Conservation (phyloP, 2,888 invertebrate species). For the Dugesia japonica region DNA sequence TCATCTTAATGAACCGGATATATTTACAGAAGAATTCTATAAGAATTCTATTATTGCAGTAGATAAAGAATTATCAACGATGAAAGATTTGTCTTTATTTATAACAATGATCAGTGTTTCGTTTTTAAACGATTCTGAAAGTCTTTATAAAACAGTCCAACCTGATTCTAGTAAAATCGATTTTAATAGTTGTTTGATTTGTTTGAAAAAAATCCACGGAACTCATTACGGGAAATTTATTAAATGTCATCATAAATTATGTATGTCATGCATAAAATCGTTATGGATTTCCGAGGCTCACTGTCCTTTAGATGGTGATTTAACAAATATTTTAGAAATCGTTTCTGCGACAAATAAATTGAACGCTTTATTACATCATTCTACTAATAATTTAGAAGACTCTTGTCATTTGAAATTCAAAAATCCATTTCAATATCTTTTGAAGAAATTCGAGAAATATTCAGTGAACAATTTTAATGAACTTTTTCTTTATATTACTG, state of each 20-base stretch:
- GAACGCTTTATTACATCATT: too few species aligned
- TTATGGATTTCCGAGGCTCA: too few species aligned
- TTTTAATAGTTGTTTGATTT: neutral
- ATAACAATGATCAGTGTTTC: neutral
- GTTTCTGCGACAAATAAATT: too few species aligned
- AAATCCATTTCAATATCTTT: too few species aligned
- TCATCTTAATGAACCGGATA: neutral
- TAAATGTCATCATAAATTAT: neutral
- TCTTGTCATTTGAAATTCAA: too few species aligned
- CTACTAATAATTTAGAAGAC: too few species aligned
- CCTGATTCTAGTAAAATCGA: neutral
- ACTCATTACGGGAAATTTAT: neutral
- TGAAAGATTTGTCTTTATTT: neutral
- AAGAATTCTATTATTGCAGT: neutral
- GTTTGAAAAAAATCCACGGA: neutral
- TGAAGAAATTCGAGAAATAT: too few species aligned
- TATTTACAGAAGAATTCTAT: neutral
- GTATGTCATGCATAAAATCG: slow-evolving; percentile 4
- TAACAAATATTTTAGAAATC: too few species aligned
- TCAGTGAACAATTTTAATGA: too few species aligned
- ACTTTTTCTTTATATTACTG: too few species aligned
- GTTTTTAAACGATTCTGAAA: neutral
- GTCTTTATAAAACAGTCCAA: neutral
- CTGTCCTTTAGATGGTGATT: too few species aligned
- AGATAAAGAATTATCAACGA: neutral